A percentile compares a stretch with the other conserved stretches of the same genome.
phyloP scores from a whole-genome alignment of 2,797 vertebrate genomes.

The Sciaenops ocellatus region DNA sequence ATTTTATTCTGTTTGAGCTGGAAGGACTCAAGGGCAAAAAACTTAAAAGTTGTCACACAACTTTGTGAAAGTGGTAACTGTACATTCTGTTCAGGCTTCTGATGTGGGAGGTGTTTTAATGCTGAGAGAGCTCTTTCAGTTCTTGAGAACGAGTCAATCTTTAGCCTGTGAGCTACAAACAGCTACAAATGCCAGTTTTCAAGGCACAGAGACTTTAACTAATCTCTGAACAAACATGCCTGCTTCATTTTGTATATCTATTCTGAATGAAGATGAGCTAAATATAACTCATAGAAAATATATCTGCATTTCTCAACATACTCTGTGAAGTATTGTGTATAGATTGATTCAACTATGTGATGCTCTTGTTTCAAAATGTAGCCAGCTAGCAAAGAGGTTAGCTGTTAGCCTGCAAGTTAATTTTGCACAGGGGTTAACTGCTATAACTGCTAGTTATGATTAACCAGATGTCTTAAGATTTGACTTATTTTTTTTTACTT shows the following conservation, averaged over 20 bases:
- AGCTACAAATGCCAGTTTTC: slow-evolving; percentile 5
- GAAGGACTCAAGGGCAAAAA: slow-evolving; percentile 24
- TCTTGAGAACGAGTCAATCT: not conserved
- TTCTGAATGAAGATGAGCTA: not conserved
- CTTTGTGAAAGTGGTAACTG: slow-evolving; percentile 20
- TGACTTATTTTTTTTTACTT: too few species aligned
- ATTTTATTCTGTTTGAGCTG: slow-evolving; percentile 32
- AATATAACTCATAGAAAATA: not conserved
- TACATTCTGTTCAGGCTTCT: not conserved
- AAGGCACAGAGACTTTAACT: not conserved
- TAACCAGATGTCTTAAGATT: too few species aligned
- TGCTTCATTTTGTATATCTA: not conserved
- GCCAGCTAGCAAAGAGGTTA: too few species aligned
- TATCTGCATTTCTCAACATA: not conserved
- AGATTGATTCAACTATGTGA: not conserved
- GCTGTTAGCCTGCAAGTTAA: too few species aligned
- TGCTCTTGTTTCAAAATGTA: too few species aligned
- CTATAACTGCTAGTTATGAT: too few species aligned
- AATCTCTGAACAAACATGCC: not conserved
- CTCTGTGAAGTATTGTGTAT: not conserved
- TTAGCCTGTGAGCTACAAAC: not conserved
- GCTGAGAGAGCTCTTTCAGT: not conserved
- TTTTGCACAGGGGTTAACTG: too few species aligned
- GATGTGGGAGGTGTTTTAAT: not conserved
- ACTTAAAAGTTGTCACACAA: slow-evolving; percentile 34